Percentiles rank a stretch among this genome's conserved stretches.
Evolutionary conservation across 2,797 vertebrate genomes (phyloP).

Genomic region (Esox masquinongy): DNA sequence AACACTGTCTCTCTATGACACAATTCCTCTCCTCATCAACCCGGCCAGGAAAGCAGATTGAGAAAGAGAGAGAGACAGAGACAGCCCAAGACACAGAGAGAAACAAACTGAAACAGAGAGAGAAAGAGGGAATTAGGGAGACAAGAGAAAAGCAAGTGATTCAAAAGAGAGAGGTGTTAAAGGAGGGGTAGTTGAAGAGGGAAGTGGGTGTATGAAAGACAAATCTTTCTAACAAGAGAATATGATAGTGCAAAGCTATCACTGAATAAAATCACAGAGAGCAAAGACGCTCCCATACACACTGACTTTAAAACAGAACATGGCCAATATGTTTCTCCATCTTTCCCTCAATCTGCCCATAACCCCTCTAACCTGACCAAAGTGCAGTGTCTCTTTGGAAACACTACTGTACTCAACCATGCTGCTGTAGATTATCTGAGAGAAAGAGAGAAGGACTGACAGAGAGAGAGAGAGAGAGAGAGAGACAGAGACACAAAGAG

Average conservation of each 20-base stretch:
- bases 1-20: constrained; percentile 18
- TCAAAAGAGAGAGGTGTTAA: constrained; percentile 63
- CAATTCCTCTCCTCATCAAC: constrained; percentile 51
- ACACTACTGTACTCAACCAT: not conserved
- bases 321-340: constrained; percentile 23
- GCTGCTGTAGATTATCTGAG: constrained; percentile 1
- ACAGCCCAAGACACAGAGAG: constrained; percentile 42
- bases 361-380: constrained; percentile 10
- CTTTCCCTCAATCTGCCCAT: constrained; percentile 11
- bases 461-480: not conserved
- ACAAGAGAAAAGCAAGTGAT: constrained; percentile 64
- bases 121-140: constrained; percentile 48
- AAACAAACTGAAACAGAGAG: constrained; percentile 61
- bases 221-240: constrained; percentile 73
- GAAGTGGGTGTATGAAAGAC: constrained; percentile 77
- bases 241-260: constrained; percentile 67
- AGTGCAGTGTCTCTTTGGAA: constrained; percentile 27
- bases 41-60: constrained; percentile 51
- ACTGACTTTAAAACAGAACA: constrained; percentile 50
- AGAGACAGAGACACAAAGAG: constrained; percentile 3
- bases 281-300: constrained; percentile 65
- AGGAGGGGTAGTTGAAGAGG: constrained; percentile 67
- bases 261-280: constrained; percentile 68
- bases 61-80: constrained; percentile 36
- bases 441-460: not conserved